Base-by-base conservation (phyloP, 2,113 vertebrate genomes). In the Sinocyclocheilus grahami region DNA sequence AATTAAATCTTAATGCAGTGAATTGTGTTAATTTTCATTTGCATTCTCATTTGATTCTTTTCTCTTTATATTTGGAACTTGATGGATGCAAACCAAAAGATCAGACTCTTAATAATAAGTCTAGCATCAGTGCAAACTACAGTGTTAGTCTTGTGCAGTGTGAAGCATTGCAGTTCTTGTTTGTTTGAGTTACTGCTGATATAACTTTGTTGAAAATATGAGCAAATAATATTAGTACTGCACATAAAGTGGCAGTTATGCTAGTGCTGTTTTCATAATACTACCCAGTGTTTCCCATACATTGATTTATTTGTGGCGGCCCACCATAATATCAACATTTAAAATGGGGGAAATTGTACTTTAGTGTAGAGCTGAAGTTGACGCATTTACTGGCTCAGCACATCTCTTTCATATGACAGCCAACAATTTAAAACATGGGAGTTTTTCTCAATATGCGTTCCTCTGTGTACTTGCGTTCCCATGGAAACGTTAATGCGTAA, bases 141-240 rank as follows among this genome's bases (percentile, higher is more conserved):
- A 42, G 42, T 42, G 42, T 42, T 9, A 42, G 42, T 42, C 42
- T 42, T 42, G 42, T 42, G 42, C 42, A 42, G 7, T 42, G 42
- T 42, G 42, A 42, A 42, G 7, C 42, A 42, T 42, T 7, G 42
- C 7, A 42, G 42, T 42, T 5, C 24, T 30, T 67, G 13, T 30
- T 30, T 67, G 24, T 30, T 67, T 67, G 30, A 6, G 24, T 67
- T 67, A 5, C 4, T 30, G 24, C 12, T 27, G 24, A 14, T 12
- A 65, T 65, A 30, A 30, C 63, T 67, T 67, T 67, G 63, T 67
- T 67, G 30, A 67, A 67, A 67, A 67, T 65, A 13, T 67, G 63
- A 67, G 5, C 63, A 16, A 30, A 67, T 30, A 67, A 67, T 67
- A 33, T 33, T 33, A 33, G 27, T 67, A 67, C 13, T 67, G 65